A percentile compares a stretch with the other conserved stretches of the same genome.
Evolutionary conservation across 23 tunicate species (phyloP).

Genomic region (Ciona savignyi): DNA sequence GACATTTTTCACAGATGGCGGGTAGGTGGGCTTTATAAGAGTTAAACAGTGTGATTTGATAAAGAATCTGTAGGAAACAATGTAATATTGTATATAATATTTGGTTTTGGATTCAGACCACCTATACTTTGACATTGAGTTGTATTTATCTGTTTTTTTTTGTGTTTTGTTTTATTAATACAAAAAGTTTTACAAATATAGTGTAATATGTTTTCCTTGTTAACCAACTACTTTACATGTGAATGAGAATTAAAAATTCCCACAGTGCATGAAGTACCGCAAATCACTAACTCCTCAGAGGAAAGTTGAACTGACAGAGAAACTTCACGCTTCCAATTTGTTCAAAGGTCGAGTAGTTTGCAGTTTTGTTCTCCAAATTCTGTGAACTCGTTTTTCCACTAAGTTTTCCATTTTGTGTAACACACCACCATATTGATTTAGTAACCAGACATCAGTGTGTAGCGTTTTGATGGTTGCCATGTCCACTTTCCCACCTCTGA

Average conservation of each 20-base stretch:
- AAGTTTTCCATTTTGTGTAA: no score
- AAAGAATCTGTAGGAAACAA: no score
- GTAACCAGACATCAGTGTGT: no score
- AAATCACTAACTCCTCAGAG: slow-evolving; percentile 38
- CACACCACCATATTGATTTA: no score
- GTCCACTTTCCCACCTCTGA: not conserved
- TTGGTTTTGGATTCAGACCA: no score
- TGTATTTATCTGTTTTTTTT: not conserved
- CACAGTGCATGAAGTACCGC: slow-evolving; percentile 73
- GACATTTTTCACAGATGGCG: slow-evolving; percentile 23
- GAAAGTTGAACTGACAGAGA: slow-evolving; percentile 43
- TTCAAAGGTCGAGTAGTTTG: slow-evolving; percentile 44
- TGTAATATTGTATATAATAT: no score
- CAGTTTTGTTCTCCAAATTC: not conserved
- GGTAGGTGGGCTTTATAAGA: not conserved
- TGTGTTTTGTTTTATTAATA: not conserved
- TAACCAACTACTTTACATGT: no score
- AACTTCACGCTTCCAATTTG: slow-evolving; percentile 58
- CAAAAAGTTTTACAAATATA: no score
- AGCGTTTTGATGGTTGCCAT: no score
- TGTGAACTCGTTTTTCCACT: not conserved
- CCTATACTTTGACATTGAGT: not conserved
- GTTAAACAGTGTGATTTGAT: not conserved
- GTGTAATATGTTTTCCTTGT: no score
- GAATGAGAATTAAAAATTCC: not conserved